phyloP scores from a whole-genome alignment of 1,140 invertebrate genomes.

The Megathymus violae region DNA sequence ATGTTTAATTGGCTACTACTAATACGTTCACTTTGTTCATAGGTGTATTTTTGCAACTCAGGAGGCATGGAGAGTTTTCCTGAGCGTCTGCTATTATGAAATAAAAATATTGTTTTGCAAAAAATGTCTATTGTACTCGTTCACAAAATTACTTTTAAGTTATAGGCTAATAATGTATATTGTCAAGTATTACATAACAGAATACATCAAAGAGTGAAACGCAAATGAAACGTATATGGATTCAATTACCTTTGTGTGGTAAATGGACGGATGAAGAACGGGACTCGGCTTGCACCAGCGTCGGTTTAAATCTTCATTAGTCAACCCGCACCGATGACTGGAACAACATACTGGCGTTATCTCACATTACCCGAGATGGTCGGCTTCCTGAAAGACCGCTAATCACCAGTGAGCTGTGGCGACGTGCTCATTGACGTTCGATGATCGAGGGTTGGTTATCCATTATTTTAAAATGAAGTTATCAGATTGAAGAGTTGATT shows the following conservation, averaged over 20 bases:
- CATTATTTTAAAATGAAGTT: conserved; percentile 49
- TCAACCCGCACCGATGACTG: conserved; percentile 92
- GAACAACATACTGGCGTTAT: conserved; percentile 58
- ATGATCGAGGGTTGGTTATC: conserved; percentile 48
- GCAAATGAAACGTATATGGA: too few relatives aligned
- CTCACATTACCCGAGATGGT: conserved; percentile 19
- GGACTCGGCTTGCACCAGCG: conserved; percentile 90
- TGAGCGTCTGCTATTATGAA: too few relatives aligned
- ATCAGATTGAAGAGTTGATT: conserved; percentile 24
- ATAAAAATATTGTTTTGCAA: too few relatives aligned
- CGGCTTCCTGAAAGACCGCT: conserved; percentile 42
- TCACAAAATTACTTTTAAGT: too few relatives aligned
- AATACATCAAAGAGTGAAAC: too few relatives aligned
- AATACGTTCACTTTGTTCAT: too few relatives aligned
- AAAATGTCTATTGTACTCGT: too few relatives aligned
- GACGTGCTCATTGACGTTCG: conserved; percentile 52
- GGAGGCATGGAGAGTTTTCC: too few relatives aligned
- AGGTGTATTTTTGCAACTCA: too few relatives aligned
- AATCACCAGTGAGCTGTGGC: conserved; percentile 45
- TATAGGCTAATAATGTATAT: too few relatives aligned
- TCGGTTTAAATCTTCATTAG: conserved; percentile 92
- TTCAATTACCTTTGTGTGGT: conserved; percentile 88
- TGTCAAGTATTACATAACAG: too few relatives aligned
- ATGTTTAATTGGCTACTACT: too few relatives aligned
- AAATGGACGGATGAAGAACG: conserved; percentile 91